These are phyloP conservation scores for Dromius quadrimaculatus DNA, from an alignment of 2,888 invertebrate species.

Conservation along the genomic window DNA sequence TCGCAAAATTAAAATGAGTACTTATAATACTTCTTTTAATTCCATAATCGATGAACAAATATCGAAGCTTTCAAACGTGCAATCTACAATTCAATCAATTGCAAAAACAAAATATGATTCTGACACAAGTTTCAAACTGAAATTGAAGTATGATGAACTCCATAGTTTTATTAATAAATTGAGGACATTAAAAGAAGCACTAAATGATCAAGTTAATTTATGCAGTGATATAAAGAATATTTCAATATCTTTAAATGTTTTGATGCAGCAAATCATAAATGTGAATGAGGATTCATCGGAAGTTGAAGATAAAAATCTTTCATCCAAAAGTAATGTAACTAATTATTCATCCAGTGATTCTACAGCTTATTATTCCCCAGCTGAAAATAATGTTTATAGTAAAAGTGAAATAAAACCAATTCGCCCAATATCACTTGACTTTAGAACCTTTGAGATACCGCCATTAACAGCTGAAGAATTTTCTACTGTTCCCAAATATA, in stretches of 20 bases:
- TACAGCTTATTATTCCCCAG: constrained; percentile 25
- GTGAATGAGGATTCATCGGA: constrained; percentile 13
- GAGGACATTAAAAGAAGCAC: constrained; percentile 2
- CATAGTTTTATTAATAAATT: constrained; percentile 12
- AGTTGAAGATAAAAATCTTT: not conserved
- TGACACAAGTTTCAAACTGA: not conserved
- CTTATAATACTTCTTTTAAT: constrained; percentile 21
- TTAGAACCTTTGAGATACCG: constrained; percentile 8
- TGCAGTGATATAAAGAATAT: constrained; percentile 17
- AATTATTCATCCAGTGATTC: not conserved
- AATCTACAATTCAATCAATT: not conserved
- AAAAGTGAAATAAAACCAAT: not conserved
- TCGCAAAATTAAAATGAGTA: constrained; percentile 33
- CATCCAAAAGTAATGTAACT: not conserved
- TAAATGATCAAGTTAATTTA: constrained; percentile 16
- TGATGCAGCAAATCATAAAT: constrained; percentile 11
- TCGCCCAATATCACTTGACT: constrained; percentile 7
- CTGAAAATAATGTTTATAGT: not conserved
- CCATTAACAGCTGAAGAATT: constrained; percentile 19
- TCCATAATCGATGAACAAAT: constrained; percentile 27
- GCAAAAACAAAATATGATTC: not conserved
- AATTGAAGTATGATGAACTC: constrained; percentile 2
- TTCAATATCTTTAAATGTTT: constrained; percentile 5
- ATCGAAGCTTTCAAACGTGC: constrained; percentile 18
- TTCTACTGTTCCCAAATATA: constrained; percentile 45